Conservation (phyloP, 2,888 invertebrate species). For the Mythimna vitellina region DNA sequence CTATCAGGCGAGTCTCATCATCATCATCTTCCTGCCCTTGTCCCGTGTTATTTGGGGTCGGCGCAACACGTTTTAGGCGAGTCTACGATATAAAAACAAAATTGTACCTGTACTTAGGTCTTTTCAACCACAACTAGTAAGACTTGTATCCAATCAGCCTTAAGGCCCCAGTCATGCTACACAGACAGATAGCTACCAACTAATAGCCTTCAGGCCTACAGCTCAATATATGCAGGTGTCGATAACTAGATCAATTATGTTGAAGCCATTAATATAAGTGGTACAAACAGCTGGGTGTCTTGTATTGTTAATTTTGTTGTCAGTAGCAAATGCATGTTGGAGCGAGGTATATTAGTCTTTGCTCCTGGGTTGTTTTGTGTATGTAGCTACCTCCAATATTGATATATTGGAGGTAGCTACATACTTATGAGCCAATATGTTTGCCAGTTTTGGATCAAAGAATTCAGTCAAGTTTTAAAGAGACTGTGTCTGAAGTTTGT, state of each 20-base stretch:
- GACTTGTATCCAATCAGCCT: not conserved
- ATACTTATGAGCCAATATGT: too few species aligned
- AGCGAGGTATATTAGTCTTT: constrained; percentile 1
- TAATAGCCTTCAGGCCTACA: constrained; percentile 16
- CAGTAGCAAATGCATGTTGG: not conserved
- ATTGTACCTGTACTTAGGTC: not conserved
- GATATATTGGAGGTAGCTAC: not conserved
- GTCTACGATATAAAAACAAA: too few species aligned
- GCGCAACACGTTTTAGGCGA: too few species aligned
- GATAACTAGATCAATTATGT: constrained; percentile 52
- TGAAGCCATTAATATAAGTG: constrained; percentile 35
- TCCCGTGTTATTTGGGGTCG: too few species aligned
- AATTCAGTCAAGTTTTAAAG: too few species aligned
- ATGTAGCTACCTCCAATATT: too few species aligned
- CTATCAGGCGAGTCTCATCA: too few species aligned
- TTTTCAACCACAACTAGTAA: not conserved
- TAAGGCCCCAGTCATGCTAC: not conserved
- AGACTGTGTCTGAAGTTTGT: too few species aligned
- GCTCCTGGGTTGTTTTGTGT: not conserved
- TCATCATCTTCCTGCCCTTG: too few species aligned
- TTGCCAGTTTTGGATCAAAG: too few species aligned
- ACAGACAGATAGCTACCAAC: constrained; percentile 3
- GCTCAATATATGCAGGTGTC: constrained; percentile 45
- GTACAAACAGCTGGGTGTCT: constrained; percentile 29
- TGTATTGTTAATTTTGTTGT: constrained; percentile 34